phyloP scores from a whole-genome alignment of 2,113 vertebrate species.

The Castor canadensis region DNA sequence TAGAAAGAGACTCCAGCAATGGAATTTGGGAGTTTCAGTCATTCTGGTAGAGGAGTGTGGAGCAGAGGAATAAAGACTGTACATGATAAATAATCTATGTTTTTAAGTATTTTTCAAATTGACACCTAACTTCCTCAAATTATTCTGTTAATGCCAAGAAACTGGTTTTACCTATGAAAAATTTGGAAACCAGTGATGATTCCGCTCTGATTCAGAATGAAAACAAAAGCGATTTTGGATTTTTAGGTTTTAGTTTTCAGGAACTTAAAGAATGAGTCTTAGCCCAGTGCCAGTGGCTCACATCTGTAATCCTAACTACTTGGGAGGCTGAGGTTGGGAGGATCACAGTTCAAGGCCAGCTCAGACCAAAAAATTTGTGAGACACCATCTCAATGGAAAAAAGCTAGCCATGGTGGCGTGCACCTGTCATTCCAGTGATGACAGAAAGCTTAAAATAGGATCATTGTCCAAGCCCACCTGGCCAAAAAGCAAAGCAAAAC shows the following conservation, averaged over 20 bases:
- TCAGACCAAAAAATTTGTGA: no score
- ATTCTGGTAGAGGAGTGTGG: neutral
- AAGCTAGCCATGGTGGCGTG: no score
- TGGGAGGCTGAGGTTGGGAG: no score
- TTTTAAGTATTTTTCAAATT: neutral
- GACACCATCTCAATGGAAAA: no score
- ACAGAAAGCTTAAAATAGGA: no score
- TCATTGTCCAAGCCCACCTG: no score
- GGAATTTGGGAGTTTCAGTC: neutral
- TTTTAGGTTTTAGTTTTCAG: neutral
- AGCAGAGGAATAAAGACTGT: neutral
- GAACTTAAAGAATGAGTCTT: conserved; percentile 15
- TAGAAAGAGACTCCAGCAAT: neutral
- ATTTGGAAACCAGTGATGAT: conserved; percentile 1
- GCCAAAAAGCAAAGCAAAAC: no score
- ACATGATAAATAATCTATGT: neutral
- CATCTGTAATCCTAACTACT: no score
- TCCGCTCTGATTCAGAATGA: conserved; percentile 8
- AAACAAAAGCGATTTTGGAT: neutral
- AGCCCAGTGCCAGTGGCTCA: no score
- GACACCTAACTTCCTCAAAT: neutral
- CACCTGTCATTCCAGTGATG: no score
- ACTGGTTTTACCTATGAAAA: neutral
- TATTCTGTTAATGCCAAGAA: neutral
- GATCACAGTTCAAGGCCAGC: no score